These are phyloP conservation scores for Agrochola lota DNA, from an alignment of 2,888 invertebrate genomes.

Conservation along the genomic window DNA sequence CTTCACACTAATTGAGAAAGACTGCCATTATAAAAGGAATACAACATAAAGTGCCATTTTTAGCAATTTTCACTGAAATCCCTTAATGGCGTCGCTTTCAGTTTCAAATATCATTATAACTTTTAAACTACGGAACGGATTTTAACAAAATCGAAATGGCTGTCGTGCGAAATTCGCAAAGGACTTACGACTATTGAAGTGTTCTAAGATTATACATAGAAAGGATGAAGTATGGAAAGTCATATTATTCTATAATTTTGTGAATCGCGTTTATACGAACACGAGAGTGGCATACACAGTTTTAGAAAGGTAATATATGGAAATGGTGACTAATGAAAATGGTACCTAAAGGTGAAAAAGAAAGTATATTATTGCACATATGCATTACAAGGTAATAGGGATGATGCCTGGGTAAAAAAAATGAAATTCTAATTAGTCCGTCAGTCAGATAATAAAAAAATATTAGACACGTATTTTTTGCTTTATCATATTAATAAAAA, in stretches of 20 bases:
- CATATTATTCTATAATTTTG: neutral
- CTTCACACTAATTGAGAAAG: conserved; percentile 10
- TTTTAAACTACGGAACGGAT: conserved; percentile 54
- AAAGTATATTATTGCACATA: neutral
- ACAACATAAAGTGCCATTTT: conserved; percentile 36
- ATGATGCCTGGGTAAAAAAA: no score
- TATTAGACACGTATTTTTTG: no score
- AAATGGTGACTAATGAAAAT: neutral
- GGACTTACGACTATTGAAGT: conserved; percentile 23
- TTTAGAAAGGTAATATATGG: neutral
- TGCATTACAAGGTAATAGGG: neutral
- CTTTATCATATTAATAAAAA: no score
- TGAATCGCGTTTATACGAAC: neutral
- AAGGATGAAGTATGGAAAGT: no score
- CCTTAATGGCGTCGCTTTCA: conserved; percentile 37
- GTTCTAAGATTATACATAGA: neutral
- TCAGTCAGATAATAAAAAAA: no score
- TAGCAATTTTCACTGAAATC: conserved; percentile 39
- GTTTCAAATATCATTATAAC: conserved; percentile 60
- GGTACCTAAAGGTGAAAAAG: neutral
- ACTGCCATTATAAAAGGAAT: conserved; percentile 20
- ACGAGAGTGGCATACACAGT: neutral
- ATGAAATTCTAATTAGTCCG: no score
- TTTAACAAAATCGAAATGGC: conserved; percentile 52
- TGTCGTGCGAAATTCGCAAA: conserved; percentile 25